These are phyloP conservation scores for Lithosia quadra DNA, from an alignment of 2,888 invertebrate genomes.

Conservation along the genomic window DNA sequence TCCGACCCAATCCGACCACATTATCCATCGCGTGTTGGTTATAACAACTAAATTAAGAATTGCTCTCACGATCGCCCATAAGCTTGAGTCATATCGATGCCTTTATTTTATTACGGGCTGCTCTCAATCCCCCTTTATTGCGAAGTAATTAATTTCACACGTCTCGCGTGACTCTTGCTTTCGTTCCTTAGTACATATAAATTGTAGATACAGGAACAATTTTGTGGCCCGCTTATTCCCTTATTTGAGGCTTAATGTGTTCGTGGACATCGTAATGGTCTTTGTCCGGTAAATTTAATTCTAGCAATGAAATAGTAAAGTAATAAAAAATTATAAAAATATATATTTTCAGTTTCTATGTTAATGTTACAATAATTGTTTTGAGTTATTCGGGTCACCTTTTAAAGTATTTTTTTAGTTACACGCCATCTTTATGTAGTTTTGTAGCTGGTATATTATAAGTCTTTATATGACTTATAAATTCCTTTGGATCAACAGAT, in stretches of 20 bases:
- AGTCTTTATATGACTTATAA: too few relatives aligned
- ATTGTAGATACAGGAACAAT: slow-evolving; percentile 51
- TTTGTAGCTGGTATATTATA: too few relatives aligned
- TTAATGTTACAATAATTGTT: too few relatives aligned
- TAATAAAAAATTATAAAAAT: too few relatives aligned
- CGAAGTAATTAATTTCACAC: slow-evolving; percentile 66
- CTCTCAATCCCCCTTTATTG: slow-evolving; percentile 61
- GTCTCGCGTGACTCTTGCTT: slow-evolving; percentile 57
- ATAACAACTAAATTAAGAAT: slow-evolving; percentile 45
- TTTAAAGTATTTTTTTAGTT: too few relatives aligned
- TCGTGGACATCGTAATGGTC: slow-evolving; percentile 59
- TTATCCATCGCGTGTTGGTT: neutral
- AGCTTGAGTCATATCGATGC: slow-evolving; percentile 52
- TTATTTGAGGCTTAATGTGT: slow-evolving; percentile 51
- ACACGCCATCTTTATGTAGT: too few relatives aligned
- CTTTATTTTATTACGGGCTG: slow-evolving; percentile 61
- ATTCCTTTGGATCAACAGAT: neutral
- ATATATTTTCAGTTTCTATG: too few relatives aligned
- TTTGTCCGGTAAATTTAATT: slow-evolving; percentile 55
- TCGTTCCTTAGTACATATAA: slow-evolving; percentile 56
- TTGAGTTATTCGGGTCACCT: too few relatives aligned
- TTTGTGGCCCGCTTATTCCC: slow-evolving; percentile 49
- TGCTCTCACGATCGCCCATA: slow-evolving; percentile 46
- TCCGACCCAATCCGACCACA: too few relatives aligned
- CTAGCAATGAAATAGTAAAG: slow-evolving; percentile 56